Conservation (phyloP, 2,797 vertebrate genomes). For the Microcaecilia unicolor region DNA sequence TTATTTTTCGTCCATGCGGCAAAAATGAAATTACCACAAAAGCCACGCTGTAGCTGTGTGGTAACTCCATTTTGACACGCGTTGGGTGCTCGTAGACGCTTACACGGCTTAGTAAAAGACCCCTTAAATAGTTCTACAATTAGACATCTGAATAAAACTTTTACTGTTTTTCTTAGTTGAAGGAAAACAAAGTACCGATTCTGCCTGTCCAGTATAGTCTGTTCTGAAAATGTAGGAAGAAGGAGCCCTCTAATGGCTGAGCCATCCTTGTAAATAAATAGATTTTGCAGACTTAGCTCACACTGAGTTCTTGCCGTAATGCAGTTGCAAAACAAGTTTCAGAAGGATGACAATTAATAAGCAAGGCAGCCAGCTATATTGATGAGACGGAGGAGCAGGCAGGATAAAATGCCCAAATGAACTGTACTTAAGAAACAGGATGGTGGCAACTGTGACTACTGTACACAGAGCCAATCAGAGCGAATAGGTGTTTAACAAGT, state of each 20-base stretch:
- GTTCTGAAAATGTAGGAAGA: slow-evolving; percentile 28
- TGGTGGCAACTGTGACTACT: not conserved
- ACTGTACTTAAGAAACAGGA: not conserved
- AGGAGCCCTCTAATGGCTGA: slow-evolving; percentile 54
- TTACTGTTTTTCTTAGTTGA: not conserved
- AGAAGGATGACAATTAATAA: slow-evolving; percentile 6
- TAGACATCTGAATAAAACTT: slow-evolving; percentile 4
- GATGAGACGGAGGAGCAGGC: slow-evolving; percentile 6
- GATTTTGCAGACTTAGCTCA: slow-evolving; percentile 1
- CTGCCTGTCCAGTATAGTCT: slow-evolving; percentile 4
- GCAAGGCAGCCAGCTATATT: slow-evolving; percentile 6
- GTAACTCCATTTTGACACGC: no score
- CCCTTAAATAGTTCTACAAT: no score
- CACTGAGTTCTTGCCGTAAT: slow-evolving; percentile 4
- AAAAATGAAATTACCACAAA: no score
- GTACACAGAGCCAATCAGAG: not conserved
- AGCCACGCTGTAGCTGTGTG: no score
- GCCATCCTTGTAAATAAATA: slow-evolving; percentile 17
- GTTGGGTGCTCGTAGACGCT: no score
- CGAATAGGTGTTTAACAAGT: accelerated
- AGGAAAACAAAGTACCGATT: not conserved
- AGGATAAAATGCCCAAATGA: not conserved
- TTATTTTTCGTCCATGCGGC: no score
- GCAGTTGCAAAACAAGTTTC: not conserved
- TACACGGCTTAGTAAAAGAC: no score